A percentile compares a stretch with the other conserved stretches of the same genome.
These are phyloP conservation scores for Eucriotettix oculatus DNA, from an alignment of 2,888 invertebrate genomes.

Conservation along the genomic window DNA sequence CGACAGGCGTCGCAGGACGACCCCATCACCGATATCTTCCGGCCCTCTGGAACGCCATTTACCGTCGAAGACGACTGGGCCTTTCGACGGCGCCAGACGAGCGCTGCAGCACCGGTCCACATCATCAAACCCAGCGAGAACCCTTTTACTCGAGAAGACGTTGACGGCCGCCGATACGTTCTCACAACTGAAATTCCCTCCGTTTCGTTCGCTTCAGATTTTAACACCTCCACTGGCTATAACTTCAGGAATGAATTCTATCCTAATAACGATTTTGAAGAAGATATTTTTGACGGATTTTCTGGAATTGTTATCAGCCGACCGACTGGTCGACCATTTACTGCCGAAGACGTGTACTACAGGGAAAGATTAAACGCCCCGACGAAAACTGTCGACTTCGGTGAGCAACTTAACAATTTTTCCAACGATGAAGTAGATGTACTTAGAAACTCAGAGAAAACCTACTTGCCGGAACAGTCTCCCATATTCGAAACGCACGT, in stretches of 20 bases:
- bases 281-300: not conserved
- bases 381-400: too few species aligned
- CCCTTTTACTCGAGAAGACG: not conserved
- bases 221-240: not conserved
- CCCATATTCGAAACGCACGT: too few species aligned
- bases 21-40: constrained; percentile 3
- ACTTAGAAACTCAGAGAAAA: too few species aligned
- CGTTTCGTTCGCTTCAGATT: not conserved
- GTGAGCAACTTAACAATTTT: too few species aligned
- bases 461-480: too few species aligned
- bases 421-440: too few species aligned
- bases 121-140: not conserved
- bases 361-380: not conserved
- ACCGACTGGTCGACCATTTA: not conserved
- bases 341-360: not conserved
- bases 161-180: not conserved
- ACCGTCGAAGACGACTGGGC: constrained; percentile 1
- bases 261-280: not conserved
- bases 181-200: not conserved
- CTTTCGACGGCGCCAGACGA: not conserved
- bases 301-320: not conserved
- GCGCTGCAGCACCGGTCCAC: not conserved
- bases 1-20: not conserved
- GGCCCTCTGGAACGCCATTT: constrained; percentile 3
- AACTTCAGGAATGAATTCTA: not conserved